Percentiles rank a stretch among this genome's conserved stretches.
These are phyloP conservation scores for Danionella dracula DNA, from an alignment of 2,797 vertebrate species.

Conservation along the genomic window DNA sequence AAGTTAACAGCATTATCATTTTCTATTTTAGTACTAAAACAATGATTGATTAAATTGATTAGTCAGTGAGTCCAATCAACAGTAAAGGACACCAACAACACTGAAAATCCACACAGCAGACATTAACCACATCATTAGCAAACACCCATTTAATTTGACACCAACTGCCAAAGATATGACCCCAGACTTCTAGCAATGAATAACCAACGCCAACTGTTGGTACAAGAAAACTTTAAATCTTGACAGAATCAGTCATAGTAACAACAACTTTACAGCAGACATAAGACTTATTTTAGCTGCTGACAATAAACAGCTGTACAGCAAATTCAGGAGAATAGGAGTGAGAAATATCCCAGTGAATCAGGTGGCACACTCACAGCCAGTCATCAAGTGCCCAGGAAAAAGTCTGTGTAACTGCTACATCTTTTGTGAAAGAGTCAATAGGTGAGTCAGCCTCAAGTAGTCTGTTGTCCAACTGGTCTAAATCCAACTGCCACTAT, in stretches of 20 bases:
- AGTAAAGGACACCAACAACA: too few species aligned
- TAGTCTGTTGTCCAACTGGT: slow-evolving; percentile 19
- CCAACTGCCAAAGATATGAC: neutral
- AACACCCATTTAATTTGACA: slow-evolving; percentile 1
- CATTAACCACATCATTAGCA: neutral
- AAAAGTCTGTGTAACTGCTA: slow-evolving; percentile 45
- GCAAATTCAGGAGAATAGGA: neutral
- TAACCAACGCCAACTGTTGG: neutral
- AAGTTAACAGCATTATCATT: too few species aligned
- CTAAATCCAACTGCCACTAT: slow-evolving; percentile 23
- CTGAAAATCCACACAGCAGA: too few species aligned
- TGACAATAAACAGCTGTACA: slow-evolving; percentile 20
- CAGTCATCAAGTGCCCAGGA: slow-evolving; percentile 38
- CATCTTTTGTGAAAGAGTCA: slow-evolving; percentile 44
- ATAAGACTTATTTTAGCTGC: slow-evolving; percentile 46
- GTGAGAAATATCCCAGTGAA: slow-evolving; percentile 34
- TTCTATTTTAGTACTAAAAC: too few species aligned
- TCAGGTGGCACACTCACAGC: slow-evolving; percentile 43
- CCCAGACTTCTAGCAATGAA: neutral
- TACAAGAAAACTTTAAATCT: slow-evolving; percentile 6
- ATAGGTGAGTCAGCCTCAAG: slow-evolving; percentile 39
- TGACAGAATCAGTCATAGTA: slow-evolving; percentile 3
- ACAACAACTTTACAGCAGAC: neutral
- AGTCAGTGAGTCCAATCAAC: too few species aligned
- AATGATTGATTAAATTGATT: too few species aligned